A percentile compares a stretch with the other conserved stretches of the same genome.
phyloP scores from a whole-genome alignment of 1,140 invertebrate genomes.

The Frieseomelitta varia region DNA sequence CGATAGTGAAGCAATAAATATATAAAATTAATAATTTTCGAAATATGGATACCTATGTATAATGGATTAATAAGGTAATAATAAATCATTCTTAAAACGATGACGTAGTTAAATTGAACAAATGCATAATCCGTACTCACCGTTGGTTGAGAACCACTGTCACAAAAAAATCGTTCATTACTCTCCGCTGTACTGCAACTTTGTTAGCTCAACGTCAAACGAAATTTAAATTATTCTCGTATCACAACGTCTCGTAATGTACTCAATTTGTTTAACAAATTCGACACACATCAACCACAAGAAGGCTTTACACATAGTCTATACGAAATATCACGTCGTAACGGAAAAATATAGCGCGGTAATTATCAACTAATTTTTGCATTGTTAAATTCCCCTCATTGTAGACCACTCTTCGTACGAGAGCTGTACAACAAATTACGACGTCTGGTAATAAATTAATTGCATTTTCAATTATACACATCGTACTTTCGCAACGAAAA shows the following conservation, averaged over 20 bases:
- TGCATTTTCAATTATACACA: too few relatives aligned
- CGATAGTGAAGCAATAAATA: too few relatives aligned
- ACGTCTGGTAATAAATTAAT: neutral
- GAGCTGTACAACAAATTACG: too few relatives aligned
- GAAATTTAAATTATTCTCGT: neutral
- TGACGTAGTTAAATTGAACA: neutral
- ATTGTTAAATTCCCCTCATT: neutral
- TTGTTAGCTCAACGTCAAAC: neutral
- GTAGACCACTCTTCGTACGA: too few relatives aligned
- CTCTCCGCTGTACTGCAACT: neutral
- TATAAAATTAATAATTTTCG: neutral
- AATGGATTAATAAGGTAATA: neutral
- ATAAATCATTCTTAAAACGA: neutral
- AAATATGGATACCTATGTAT: neutral
- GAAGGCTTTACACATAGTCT: too few relatives aligned
- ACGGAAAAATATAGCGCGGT: neutral
- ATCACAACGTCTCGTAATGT: neutral
- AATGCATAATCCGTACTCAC: neutral
- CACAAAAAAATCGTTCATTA: neutral
- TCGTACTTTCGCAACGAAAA: too few relatives aligned
- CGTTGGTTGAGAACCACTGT: neutral
- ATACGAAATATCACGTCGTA: too few relatives aligned
- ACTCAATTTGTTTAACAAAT: neutral
- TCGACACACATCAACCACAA: neutral
- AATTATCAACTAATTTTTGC: neutral